phyloP scores from a whole-genome alignment of 2,113 vertebrate genomes.

The Progne subis region DNA sequence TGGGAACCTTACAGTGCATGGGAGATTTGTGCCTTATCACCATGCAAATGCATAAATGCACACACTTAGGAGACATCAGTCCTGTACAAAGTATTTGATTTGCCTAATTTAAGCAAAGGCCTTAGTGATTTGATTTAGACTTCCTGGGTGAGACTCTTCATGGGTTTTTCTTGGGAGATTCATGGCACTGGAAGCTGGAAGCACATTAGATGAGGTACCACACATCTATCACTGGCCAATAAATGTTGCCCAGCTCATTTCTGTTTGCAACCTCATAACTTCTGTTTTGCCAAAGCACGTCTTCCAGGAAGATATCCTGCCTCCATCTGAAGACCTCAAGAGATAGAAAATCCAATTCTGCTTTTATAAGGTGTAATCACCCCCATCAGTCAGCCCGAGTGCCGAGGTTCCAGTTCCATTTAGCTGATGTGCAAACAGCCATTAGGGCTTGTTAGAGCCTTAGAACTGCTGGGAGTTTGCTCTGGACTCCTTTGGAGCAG shows the following conservation, averaged over 20 bases:
- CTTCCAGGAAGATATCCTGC: conserved; percentile 5
- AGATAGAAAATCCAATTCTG: conserved; percentile 44
- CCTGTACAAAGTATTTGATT: neutral
- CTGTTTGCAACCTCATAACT: conserved; percentile 1
- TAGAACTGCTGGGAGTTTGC: neutral
- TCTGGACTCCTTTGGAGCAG: neutral
- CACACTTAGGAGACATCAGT: neutral
- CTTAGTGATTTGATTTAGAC: conserved; percentile 2
- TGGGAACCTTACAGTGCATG: rapidly evolving
- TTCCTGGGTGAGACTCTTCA: neutral
- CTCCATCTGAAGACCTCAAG: neutral
- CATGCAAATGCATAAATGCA: neutral
- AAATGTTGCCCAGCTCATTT: conserved; percentile 1
- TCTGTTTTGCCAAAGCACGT: neutral
- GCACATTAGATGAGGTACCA: neutral
- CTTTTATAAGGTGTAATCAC: conserved; percentile 17
- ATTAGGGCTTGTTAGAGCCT: neutral
- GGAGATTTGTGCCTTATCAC: neutral
- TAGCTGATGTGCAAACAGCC: neutral
- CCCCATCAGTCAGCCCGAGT: neutral
- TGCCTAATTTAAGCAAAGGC: neutral
- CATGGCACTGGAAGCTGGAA: conserved; percentile 1
- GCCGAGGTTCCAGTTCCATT: neutral
- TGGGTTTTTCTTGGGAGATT: conserved; percentile 2
- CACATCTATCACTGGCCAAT: conserved; percentile 4